These are phyloP conservation scores for Cyprichromis sp. DNA, from an alignment of 2,113 vertebrate species.

Conservation along the genomic window DNA sequence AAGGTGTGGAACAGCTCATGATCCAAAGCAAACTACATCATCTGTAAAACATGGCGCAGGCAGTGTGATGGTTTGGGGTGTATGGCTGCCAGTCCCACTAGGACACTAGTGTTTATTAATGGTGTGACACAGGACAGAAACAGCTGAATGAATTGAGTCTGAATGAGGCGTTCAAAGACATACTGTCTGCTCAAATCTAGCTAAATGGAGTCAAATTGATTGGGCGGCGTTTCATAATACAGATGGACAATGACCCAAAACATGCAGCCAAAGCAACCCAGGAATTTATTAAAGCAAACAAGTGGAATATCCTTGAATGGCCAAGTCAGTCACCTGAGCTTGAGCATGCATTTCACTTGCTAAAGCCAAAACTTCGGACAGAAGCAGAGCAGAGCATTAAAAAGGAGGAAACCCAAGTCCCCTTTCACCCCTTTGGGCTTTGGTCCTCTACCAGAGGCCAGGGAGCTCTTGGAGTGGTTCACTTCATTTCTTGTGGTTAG, in stretches of 20 bases:
- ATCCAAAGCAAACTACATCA: not conserved
- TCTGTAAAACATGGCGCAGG: not conserved
- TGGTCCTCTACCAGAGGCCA: not conserved
- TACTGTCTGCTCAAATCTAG: not conserved
- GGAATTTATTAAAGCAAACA: not conserved
- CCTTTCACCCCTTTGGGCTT: not conserved
- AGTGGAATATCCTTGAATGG: not conserved
- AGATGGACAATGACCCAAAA: not conserved
- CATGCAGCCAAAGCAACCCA: not conserved
- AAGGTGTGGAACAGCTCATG: not conserved
- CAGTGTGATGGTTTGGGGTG: not conserved
- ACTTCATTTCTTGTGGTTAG: not conserved
- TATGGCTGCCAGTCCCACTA: not conserved
- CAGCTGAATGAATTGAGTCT: not conserved
- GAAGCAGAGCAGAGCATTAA: not conserved
- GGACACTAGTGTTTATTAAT: not conserved
- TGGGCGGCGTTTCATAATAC: not conserved
- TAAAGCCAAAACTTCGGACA: not conserved
- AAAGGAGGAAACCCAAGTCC: not conserved
- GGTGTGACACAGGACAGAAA: not conserved
- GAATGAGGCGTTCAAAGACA: not conserved
- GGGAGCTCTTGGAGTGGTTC: not conserved
- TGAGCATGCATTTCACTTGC: not conserved
- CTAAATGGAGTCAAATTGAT: not conserved
- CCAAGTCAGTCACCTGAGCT: not conserved